Percentiles rank a stretch among this genome's conserved stretches.
Conservation (phyloP, 2,888 invertebrate genomes). For the Megaustenia siamemsis region DNA sequence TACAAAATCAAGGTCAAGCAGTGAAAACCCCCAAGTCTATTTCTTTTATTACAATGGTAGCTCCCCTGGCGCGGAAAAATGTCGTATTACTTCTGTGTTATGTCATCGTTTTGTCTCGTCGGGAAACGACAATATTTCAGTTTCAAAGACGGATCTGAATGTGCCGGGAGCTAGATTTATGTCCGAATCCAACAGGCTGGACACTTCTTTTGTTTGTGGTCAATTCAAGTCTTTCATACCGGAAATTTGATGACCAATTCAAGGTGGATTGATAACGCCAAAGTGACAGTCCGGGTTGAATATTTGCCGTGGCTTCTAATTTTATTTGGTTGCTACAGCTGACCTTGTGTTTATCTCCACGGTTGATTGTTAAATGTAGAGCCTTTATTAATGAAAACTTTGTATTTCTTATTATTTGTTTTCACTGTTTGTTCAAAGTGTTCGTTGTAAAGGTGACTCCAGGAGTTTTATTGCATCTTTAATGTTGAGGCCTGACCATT, state of each 20-base stretch:
- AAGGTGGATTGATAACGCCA: neutral
- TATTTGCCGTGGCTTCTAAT: too few relatives aligned
- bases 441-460: too few relatives aligned
- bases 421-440: too few relatives aligned
- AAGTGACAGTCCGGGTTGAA: too few relatives aligned
- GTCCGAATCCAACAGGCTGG: neutral
- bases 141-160: neutral
- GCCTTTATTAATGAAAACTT: too few relatives aligned
- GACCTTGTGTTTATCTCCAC: too few relatives aligned
- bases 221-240: too few relatives aligned
- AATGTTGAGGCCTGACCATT: too few relatives aligned
- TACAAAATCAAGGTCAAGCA: constrained; percentile 14
- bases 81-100: constrained; percentile 16
- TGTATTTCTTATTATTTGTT: too few relatives aligned
- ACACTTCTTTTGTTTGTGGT: constrained; percentile 13
- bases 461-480: too few relatives aligned
- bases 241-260: constrained; percentile 10
- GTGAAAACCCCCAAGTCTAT: neutral
- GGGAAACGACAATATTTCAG: neutral
- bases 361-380: too few relatives aligned
- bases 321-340: too few relatives aligned
- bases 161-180: neutral
- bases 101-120: neutral
- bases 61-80: neutral
- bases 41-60: constrained; percentile 42